Base-by-base conservation (phyloP, 2,797 vertebrate genomes). In the Centroberyx gerrardi region DNA sequence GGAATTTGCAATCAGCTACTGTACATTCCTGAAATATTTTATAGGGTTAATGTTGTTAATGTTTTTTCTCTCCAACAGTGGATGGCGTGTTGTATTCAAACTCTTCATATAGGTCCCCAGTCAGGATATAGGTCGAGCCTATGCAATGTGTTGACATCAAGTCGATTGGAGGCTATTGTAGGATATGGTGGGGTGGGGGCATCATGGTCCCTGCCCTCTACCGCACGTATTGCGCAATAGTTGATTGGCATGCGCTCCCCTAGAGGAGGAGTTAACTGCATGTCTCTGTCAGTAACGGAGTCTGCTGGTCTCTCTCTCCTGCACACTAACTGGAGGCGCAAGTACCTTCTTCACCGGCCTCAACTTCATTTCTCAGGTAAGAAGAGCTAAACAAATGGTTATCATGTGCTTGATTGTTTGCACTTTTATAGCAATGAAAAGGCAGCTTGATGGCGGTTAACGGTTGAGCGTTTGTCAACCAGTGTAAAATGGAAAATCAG, bases 201-300 rank as follows among this genome's bases (percentile, higher is more conserved):
- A 62, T 14, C 27, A 42, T 76, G 68, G 76, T 62, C 61, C 54
- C 64, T 62, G 22, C 70, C 77, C 66, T 73, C 68, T 78, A 69
- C 78, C 64, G 76, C 85, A 82, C 75, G 76, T 53, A 84, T 87
- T 93, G 85, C 86, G 87, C 87, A 94, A 93, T 88, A 62, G 52
- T 85, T 86, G 85, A 86, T 90, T 92, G 84, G 83, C 87, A 88
- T 76, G 72, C 46, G 62, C 85, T 60, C 67, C 28, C 69, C 54
- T 22, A 88, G 93, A 95, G 95, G 95, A 95, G 95, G 95, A 94
- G 95, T 94, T 91, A 90, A 66, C 72, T 75, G 46, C 72, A 85
- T 81, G 85, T 91, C 86, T 91, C 79, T 72, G 86, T 80, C 76
- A 76, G 82, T 68, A 8, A 68, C 78, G 67, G 75, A 90, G 69